Evolutionary conservation across 2,797 vertebrate species (phyloP), one percentile per base, ranked within the genome.

Genomic region (Myiotriccus ornatus): DNA sequence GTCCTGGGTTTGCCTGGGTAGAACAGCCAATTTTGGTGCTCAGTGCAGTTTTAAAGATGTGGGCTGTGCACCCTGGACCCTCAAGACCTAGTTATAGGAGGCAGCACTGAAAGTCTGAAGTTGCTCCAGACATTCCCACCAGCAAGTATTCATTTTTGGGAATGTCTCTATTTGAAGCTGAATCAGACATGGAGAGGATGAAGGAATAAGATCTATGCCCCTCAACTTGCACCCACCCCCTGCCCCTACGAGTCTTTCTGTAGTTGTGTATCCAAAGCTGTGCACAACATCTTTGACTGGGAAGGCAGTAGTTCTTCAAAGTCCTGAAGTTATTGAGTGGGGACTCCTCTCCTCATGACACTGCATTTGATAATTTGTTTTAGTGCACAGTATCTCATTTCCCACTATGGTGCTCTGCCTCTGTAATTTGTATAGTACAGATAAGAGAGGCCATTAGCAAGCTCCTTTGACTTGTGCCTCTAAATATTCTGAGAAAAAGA

Each of bases 361-460:
- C 77, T 3, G 2, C 6, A 10, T 67, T 64, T 63, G 32, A 28
- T 77, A 74, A 83, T 67, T 74, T 21, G 34, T 78, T 86, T 91
- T 49, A 60, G 30, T 14, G 27, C 41, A 60, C 18, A 63, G 23
- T 53, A 67, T 77, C 41, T 84, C 4, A 23, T 77, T 86, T 78
- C 23, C n/a, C 32, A 25, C 7, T 16, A 27, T 35, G 44, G n/a
- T 49, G 7, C 41, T 84, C 35, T 74, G 52, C 24, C 37, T 68
- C 60, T 56, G 32, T 63, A 89, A 74, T 82, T 90, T 63, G 34
- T 56, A 21, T 74, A 70, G 35, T 44, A 44, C 15, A 7, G 34
- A 64, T 37, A 89, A 84, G 52, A 83, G 27, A 43, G 23, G 9
- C 44, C 52, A 83, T 82, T 74, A 95, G 64, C 56, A 76, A 84